Conservation (phyloP, 2,888 invertebrate species). For the Orthonevra nobilis region DNA sequence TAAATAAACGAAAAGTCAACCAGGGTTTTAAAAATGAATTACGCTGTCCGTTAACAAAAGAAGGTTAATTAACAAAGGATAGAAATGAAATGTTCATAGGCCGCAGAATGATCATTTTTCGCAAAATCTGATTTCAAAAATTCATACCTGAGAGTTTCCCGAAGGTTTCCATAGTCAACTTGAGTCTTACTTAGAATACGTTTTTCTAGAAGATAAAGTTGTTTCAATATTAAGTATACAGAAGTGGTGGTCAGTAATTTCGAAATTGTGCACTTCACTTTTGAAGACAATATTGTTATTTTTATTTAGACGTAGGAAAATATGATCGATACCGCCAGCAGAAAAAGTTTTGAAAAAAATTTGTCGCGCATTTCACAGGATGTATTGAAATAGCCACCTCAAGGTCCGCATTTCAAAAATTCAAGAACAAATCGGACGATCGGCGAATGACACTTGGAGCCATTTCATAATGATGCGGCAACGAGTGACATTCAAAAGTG, state of each 20-base stretch:
- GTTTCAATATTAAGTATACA: neutral
- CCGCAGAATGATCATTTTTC: neutral
- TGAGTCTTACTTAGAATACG: neutral
- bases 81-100: neutral
- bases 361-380: too few relatives aligned
- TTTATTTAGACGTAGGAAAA: neutral
- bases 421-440: too few relatives aligned
- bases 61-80: neutral
- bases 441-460: too few relatives aligned
- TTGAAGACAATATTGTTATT: neutral
- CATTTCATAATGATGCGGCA: too few relatives aligned
- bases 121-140: neutral
- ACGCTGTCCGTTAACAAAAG: neutral
- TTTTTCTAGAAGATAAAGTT: neutral
- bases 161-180: neutral
- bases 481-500: too few relatives aligned
- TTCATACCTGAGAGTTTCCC: neutral
- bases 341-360: too few relatives aligned
- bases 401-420: too few relatives aligned
- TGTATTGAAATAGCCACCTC: too few relatives aligned
- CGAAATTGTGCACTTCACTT: neutral
- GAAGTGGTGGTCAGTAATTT: slow-evolving; percentile 3
- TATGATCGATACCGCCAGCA: slow-evolving; percentile 3
- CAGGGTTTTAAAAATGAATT: slow-evolving; percentile 2
- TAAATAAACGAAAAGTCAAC: neutral